Evolutionary conservation across 1,140 invertebrate species (phyloP).

Genomic region (Zaprionus taronus): DNA sequence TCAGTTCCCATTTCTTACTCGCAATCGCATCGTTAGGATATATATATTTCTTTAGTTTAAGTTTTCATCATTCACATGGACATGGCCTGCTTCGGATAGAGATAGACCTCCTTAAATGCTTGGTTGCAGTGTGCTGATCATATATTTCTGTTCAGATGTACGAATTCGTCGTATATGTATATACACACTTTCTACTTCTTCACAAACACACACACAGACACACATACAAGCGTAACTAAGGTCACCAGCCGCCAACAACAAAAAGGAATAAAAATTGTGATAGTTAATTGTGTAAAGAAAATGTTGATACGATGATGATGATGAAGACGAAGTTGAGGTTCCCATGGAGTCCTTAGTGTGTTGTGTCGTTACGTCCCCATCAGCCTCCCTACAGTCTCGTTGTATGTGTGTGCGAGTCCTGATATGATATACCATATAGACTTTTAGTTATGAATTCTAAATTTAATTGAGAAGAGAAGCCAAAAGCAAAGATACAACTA

Average conservation of each 20-base stretch:
- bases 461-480: slow-evolving; percentile 20
- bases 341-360: slow-evolving; percentile 7
- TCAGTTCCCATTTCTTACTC: slow-evolving; percentile 24
- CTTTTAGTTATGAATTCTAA: slow-evolving; percentile 48
- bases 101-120: not conserved
- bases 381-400: not conserved
- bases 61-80: slow-evolving; percentile 29
- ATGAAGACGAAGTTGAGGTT: slow-evolving; percentile 4
- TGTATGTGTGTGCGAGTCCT: slow-evolving; percentile 37
- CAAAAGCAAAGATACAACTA: slow-evolving; percentile 7
- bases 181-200: slow-evolving; percentile 34
- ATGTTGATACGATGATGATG: slow-evolving; percentile 23
- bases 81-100: not conserved
- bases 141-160: slow-evolving; percentile 26
- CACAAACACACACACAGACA: slow-evolving; percentile 18
- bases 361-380: slow-evolving; percentile 1
- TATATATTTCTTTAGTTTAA: slow-evolving; percentile 77
- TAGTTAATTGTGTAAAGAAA: slow-evolving; percentile 40
- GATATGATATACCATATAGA: slow-evolving; percentile 25
- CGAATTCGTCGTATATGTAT: slow-evolving; percentile 22
- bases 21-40: slow-evolving; percentile 42
- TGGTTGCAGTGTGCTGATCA: not conserved
- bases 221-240: slow-evolving; percentile 10
- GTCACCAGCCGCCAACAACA: slow-evolving; percentile 35
- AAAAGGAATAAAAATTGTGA: slow-evolving; percentile 47